Conservation (phyloP, 2,113 vertebrate genomes). For the Urocynchramus pylzowi region DNA sequence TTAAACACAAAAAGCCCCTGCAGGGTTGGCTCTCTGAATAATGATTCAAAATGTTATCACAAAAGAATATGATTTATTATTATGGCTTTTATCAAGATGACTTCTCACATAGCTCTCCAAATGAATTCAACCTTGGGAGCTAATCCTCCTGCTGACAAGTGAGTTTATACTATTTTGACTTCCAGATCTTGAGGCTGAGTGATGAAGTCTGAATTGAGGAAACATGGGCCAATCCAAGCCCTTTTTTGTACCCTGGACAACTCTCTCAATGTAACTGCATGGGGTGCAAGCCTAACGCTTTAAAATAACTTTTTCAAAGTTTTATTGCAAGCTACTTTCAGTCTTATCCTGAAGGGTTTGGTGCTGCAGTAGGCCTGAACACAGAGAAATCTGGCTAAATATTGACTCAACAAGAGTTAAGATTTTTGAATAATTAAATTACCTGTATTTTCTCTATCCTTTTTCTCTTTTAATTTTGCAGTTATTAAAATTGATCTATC, state of each 20-base stretch:
- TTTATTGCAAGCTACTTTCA: neutral
- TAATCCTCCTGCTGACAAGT: neutral
- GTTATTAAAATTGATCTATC: neutral
- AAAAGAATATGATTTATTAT: conserved; percentile 31
- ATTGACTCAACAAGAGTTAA: neutral
- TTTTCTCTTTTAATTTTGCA: neutral
- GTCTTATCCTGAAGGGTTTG: neutral
- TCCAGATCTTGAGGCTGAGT: neutral
- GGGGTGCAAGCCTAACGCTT: neutral
- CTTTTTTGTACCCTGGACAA: neutral
- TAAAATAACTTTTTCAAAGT: neutral
- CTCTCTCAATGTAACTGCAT: neutral
- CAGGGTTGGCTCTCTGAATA: conserved; percentile 1
- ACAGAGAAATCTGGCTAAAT: neutral
- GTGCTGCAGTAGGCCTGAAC: neutral
- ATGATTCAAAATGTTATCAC: conserved; percentile 16
- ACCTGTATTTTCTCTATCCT: neutral
- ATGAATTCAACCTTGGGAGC: conserved; percentile 4
- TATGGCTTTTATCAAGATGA: conserved; percentile 35
- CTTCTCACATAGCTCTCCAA: neutral
- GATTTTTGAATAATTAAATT: neutral
- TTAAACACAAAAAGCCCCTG: neutral
- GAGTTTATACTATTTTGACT: neutral
- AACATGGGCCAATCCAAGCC: neutral
- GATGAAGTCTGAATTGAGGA: neutral